These are phyloP conservation scores for Eupithecia pulchellata DNA, from an alignment of 2,888 invertebrate genomes.

Conservation along the genomic window DNA sequence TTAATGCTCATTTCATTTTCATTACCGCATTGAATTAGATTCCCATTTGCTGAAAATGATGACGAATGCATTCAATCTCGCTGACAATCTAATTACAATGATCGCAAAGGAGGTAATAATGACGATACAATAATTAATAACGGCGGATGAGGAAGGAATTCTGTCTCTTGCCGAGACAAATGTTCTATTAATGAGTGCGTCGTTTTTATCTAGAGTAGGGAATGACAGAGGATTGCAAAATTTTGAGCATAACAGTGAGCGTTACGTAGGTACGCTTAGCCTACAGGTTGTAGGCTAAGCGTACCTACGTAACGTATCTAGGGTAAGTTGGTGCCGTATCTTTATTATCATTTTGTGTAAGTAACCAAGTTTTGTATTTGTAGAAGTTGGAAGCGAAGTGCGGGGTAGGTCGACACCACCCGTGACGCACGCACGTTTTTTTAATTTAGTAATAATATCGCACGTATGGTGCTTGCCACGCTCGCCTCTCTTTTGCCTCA, in stretches of 20 bases:
- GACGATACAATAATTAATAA: slow-evolving; percentile 78
- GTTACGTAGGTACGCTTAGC: no score
- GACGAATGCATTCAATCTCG: slow-evolving; percentile 51
- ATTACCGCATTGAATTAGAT: slow-evolving; percentile 5
- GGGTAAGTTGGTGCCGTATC: no score
- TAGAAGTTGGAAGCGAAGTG: no score
- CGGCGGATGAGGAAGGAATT: slow-evolving; percentile 72
- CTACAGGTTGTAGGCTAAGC: no score
- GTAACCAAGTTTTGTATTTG: no score
- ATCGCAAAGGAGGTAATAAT: slow-evolving; percentile 62
- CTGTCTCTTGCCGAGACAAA: slow-evolving; percentile 77
- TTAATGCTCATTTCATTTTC: not conserved
- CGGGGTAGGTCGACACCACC: no score
- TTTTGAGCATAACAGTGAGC: not conserved
- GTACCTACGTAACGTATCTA: no score
- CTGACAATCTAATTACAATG: slow-evolving; percentile 61
- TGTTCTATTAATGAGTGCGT: slow-evolving; percentile 80
- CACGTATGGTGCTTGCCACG: no score
- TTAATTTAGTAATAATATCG: no score
- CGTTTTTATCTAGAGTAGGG: slow-evolving; percentile 53
- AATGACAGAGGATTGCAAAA: slow-evolving; percentile 15
- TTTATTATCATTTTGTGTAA: no score
- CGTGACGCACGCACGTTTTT: no score
- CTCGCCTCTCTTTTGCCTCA: no score
- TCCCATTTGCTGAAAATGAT: slow-evolving; percentile 29